Evolutionary conservation across 2,888 invertebrate genomes (phyloP).

Genomic region (Morpho helenor): DNA sequence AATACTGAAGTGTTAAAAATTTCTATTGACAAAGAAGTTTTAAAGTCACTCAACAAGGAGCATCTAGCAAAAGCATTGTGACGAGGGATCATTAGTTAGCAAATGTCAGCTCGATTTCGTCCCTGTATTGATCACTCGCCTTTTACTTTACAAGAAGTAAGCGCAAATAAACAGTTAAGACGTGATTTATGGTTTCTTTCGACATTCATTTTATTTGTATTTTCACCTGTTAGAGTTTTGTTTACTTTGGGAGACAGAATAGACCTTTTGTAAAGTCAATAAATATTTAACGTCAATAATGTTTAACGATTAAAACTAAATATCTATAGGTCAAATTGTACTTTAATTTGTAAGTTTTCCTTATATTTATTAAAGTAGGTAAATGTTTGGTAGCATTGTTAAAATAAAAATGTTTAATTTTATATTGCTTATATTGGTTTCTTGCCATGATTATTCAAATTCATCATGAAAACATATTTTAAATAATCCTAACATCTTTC

Average conservation of each 20-base stretch:
- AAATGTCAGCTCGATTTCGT: slow-evolving; percentile 58
- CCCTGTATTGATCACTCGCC: slow-evolving; percentile 54
- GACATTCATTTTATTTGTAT: slow-evolving; percentile 39
- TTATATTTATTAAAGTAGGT: too few relatives aligned
- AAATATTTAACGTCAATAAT: too few relatives aligned
- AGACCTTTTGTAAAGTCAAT: too few relatives aligned
- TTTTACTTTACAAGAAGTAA: slow-evolving; percentile 60
- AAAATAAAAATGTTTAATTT: too few relatives aligned
- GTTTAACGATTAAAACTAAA: too few relatives aligned
- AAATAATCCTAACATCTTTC: too few relatives aligned
- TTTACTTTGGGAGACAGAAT: slow-evolving; percentile 6
- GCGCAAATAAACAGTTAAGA: slow-evolving; percentile 60
- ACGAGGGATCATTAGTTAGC: slow-evolving; percentile 67
- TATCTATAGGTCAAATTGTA: too few relatives aligned
- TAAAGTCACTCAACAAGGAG: slow-evolving; percentile 55
- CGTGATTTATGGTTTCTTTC: slow-evolving; percentile 53
- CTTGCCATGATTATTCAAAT: too few relatives aligned
- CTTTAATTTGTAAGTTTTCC: too few relatives aligned
- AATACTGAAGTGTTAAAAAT: slow-evolving; percentile 76
- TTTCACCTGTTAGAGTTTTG: slow-evolving; percentile 40
- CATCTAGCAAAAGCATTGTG: slow-evolving; percentile 49
- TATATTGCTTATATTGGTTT: too few relatives aligned
- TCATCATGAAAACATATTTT: too few relatives aligned
- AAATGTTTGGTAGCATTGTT: too few relatives aligned
- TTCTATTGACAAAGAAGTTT: slow-evolving; percentile 61